phyloP scores from a whole-genome alignment of 1,140 invertebrate genomes.

The Aphelinus certus region DNA sequence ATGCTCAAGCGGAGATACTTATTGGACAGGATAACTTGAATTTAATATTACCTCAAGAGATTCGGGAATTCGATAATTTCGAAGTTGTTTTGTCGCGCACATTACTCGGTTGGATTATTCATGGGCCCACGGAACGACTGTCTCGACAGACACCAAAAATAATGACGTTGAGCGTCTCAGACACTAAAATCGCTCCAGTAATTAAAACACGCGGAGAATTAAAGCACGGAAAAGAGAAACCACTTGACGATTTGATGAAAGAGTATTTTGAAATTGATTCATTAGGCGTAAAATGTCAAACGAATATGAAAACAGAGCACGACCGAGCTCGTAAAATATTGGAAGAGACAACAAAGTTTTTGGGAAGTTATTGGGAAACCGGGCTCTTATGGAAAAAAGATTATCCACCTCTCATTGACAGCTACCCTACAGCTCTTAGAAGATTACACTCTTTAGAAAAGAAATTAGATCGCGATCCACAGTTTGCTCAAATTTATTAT shows the following conservation, averaged over 20 bases:
- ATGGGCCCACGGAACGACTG: constrained; percentile 18
- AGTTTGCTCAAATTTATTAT: constrained; percentile 1
- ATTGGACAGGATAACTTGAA: constrained; percentile 43
- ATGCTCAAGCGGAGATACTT: constrained; percentile 24
- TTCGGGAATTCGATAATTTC: neutral
- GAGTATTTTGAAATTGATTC: neutral
- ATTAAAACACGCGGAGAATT: too few species aligned
- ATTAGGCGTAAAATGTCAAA: neutral
- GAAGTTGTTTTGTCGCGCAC: constrained; percentile 26
- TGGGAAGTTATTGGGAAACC: neutral
- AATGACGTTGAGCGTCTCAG: too few species aligned
- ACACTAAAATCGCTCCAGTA: too few species aligned
- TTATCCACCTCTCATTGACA: neutral
- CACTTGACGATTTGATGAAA: neutral
- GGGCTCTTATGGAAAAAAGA: constrained; percentile 2
- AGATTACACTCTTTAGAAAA: neutral
- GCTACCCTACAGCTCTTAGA: neutral
- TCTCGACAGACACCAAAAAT: too few species aligned
- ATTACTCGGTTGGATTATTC: constrained; percentile 35
- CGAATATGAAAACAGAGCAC: neutral
- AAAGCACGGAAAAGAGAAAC: neutral
- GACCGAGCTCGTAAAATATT: neutral
- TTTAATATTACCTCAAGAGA: constrained; percentile 12
- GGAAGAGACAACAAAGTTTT: neutral
- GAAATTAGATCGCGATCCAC: neutral